Evolutionary conservation across 2,888 invertebrate species (phyloP), one percentile per base, ranked within the genome.

Genomic region (Osmoderma eremita): DNA sequence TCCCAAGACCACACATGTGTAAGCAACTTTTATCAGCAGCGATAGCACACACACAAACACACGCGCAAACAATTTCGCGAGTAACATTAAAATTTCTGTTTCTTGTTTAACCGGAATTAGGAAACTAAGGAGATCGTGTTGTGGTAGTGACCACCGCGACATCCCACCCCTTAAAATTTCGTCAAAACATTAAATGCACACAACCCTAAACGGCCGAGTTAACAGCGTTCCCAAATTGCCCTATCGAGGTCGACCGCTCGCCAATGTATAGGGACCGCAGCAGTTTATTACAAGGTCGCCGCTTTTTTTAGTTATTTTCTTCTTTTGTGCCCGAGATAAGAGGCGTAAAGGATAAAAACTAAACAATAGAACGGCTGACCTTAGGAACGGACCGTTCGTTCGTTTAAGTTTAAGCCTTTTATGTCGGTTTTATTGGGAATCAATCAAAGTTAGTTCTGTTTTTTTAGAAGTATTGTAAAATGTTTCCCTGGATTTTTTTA

Each of bases 201-300:
- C 78, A 79, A 79, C 80, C 78, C 78, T 76, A 38, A 77, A 78
- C 75, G n/a, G 75, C 75, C 73, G 71, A 75, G 72, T 74, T 76
- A 75, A 74, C 74, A 76, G 71, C 74, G 72, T 75, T 72, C 72
- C 73, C 72, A 71, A 77, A 77, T 73, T 71, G 74, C 73, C 74
- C 67, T 75, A 75, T 76, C 72, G 75, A 76, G 78, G 78, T 78
- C 77, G 77, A 77, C 78, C 78, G 75, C 77, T 75, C 73, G 72
- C 71, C 72, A 76, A 75, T 73, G 74, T 62, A 70, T 66, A 53
- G 64, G 65, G 64, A 67, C 63, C 65, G 63, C 70, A 64, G 63
- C 68, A 66, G 71, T 72, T 72, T 67, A 70, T 41, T 38, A 70
- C 75, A 77, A 76, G 77, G 78, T 72, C 76, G 68, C 65, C 67